phyloP scores from a whole-genome alignment of 2,888 invertebrate genomes.

The Ephialtes manifestator region DNA sequence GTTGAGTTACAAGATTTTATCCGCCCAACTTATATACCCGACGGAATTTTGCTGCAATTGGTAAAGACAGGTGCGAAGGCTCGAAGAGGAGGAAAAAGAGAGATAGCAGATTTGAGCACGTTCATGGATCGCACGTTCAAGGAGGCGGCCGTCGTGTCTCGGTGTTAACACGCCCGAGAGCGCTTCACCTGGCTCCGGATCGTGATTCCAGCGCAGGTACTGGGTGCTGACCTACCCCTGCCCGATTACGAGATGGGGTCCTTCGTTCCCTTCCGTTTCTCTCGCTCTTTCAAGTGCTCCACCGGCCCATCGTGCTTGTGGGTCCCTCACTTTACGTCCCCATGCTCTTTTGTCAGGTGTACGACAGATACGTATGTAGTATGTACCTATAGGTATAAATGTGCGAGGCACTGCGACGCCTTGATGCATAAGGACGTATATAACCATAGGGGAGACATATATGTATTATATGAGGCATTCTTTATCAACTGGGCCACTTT shows the following conservation, averaged over 20 bases:
- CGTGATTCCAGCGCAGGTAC: constrained; percentile 63
- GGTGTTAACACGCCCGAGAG: constrained; percentile 41
- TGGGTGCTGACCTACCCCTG: constrained; percentile 67
- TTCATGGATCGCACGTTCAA: constrained; percentile 38
- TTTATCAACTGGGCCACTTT: too few relatives aligned
- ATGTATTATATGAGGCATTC: too few relatives aligned
- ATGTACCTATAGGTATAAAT: background rate
- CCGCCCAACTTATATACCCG: background rate
- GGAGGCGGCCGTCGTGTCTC: constrained; percentile 7
- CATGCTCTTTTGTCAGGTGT: constrained; percentile 2
- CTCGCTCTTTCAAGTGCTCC: constrained; percentile 12
- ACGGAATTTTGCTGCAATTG: background rate
- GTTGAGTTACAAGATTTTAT: background rate
- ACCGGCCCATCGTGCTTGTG: background rate
- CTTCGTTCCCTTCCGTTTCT: background rate
- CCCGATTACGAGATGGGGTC: constrained; percentile 27
- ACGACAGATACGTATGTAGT: background rate
- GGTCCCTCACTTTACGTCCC: background rate
- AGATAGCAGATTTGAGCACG: constrained; percentile 42
- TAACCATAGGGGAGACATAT: background rate
- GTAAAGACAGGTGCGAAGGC: constrained; percentile 37
- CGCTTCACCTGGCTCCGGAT: constrained; percentile 54
- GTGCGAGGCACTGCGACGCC: background rate
- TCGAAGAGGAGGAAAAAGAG: constrained; percentile 16
- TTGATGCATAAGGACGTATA: background rate